These are phyloP conservation scores for Morone chrysops DNA, from an alignment of 2,113 vertebrate genomes.

Conservation along the genomic window DNA sequence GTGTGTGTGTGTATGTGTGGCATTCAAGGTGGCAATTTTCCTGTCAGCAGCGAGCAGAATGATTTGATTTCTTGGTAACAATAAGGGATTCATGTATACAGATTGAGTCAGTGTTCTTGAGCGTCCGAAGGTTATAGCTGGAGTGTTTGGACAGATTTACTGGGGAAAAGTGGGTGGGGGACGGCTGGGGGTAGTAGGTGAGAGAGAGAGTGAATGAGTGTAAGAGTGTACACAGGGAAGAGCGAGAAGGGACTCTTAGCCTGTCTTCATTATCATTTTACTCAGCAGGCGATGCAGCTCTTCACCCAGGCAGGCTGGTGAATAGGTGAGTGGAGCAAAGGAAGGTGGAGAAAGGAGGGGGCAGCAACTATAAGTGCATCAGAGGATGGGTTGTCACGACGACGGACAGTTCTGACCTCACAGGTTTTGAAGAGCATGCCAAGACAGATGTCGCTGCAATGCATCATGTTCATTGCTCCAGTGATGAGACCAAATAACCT, in stretches of 20 bases:
- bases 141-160: slow-evolving; percentile 65
- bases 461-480: slow-evolving; percentile 32
- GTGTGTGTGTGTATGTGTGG: slow-evolving; percentile 19
- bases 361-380: slow-evolving; percentile 1
- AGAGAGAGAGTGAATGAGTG: background rate
- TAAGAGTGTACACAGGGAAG: background rate
- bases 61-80: slow-evolving; percentile 74
- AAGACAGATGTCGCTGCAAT: slow-evolving; percentile 14
- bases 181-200: background rate
- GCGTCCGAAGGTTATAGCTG: slow-evolving; percentile 71
- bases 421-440: slow-evolving; percentile 15
- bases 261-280: slow-evolving; percentile 67
- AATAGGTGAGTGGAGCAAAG: slow-evolving; percentile 44
- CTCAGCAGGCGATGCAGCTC: slow-evolving; percentile 52
- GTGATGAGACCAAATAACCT: slow-evolving; percentile 6
- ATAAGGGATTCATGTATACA: slow-evolving; percentile 74
- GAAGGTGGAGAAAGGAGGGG: background rate
- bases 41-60: slow-evolving; percentile 68
- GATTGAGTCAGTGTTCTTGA: slow-evolving; percentile 76
- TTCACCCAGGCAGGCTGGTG: slow-evolving; percentile 47
- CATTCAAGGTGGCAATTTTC: slow-evolving; percentile 69
- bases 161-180: slow-evolving; percentile 1
- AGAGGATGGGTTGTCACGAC: slow-evolving; percentile 39
- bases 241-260: slow-evolving; percentile 20
- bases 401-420: slow-evolving; percentile 35